phyloP scores from a whole-genome alignment of 2,888 invertebrate species.

The Plebejus argus region DNA sequence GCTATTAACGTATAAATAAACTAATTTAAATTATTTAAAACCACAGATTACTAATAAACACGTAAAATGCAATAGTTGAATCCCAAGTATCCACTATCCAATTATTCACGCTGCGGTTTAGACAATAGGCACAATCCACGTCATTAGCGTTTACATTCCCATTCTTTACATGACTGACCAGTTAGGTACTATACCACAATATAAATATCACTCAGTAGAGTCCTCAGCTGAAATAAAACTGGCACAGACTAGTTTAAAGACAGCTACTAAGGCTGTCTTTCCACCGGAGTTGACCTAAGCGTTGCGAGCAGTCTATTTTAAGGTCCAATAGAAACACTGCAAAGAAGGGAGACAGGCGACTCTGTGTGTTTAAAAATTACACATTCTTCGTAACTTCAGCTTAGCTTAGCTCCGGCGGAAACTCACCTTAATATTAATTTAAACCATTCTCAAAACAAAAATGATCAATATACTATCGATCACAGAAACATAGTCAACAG shows the following conservation, averaged over 20 bases:
- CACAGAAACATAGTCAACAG: background rate
- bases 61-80: background rate
- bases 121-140: background rate
- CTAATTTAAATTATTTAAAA: constrained; percentile 4
- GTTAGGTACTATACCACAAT: background rate
- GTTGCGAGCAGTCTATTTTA: background rate
- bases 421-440: too few relatives aligned
- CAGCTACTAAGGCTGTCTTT: background rate
- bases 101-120: constrained; percentile 14
- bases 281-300: background rate
- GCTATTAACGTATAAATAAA: background rate
- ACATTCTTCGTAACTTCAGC: too few relatives aligned
- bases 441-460: background rate
- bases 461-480: background rate
- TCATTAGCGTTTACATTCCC: background rate
- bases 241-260: too few relatives aligned
- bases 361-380: too few relatives aligned
- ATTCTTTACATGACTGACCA: background rate
- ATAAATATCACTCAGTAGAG: background rate
- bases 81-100: background rate
- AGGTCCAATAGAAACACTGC: background rate
- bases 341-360: background rate
- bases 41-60: background rate
- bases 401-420: too few relatives aligned
- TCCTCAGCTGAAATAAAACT: background rate